phyloP scores from a whole-genome alignment of 2,888 invertebrate species.

The Gari tellinella region DNA sequence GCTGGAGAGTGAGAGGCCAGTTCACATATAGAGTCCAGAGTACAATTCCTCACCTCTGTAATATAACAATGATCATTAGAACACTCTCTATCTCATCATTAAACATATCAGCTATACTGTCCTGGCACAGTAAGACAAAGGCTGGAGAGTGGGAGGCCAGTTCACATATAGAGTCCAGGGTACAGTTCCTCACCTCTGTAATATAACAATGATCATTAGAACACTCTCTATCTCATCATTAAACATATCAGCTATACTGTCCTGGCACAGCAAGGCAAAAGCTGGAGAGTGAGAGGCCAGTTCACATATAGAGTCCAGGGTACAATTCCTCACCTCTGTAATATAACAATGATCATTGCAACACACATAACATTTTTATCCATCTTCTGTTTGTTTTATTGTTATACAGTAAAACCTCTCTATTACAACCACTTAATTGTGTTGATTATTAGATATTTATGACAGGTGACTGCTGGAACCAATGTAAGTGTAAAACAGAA shows the following conservation, averaged over 20 bases:
- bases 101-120: slow-evolving; percentile 99
- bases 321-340: slow-evolving; percentile 95
- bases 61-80: slow-evolving; percentile 94
- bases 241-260: slow-evolving; percentile 99
- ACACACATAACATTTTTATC: no score
- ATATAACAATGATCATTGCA: no score
- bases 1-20: slow-evolving; percentile 92
- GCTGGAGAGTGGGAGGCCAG: slow-evolving; percentile 92
- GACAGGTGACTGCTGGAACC: no score
- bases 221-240: slow-evolving; percentile 99
- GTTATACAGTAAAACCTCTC: no score
- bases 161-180: slow-evolving; percentile 96
- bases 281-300: slow-evolving; percentile 92
- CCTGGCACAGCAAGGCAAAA: slow-evolving; percentile 94
- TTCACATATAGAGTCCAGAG: slow-evolving; percentile 96
- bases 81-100: slow-evolving; percentile 99
- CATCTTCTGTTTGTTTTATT: no score
- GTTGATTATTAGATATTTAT: no score
- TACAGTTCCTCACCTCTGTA: slow-evolving; percentile 95
- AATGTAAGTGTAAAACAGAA: no score
- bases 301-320: slow-evolving; percentile 96
- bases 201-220: slow-evolving; percentile 94
- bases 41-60: slow-evolving; percentile 95
- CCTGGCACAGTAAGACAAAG: slow-evolving; percentile 94
- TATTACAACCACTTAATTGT: no score